Evolutionary conservation across 2,888 invertebrate species (phyloP), one percentile per base, ranked within the genome.

Genomic region (Agelastica alni): DNA sequence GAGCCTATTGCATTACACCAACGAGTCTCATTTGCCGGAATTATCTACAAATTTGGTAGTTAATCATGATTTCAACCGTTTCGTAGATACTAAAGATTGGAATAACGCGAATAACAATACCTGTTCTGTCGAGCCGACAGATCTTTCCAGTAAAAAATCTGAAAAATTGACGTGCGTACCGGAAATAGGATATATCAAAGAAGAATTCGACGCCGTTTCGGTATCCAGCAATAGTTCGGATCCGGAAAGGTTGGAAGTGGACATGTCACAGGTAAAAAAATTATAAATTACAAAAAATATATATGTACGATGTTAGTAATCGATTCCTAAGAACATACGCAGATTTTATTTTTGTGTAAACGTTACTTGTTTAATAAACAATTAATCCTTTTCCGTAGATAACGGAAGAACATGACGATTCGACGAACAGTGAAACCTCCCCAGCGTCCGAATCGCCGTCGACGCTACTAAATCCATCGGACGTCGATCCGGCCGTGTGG

Each of bases 181-280:
- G 12, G 76, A 76, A 64, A 69, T 74, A 53, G 77, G 74, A 36
- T 72, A 70, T 56, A 75, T 77, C 46, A 75, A 75, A 37, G 74
- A 75, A 49, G 75, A 75, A 57, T 62, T 66, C 34, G 68, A 70
- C 58, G 48, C 57, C 7, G 51, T 68, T 20, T 75, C 75, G 1
- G 72, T 83, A 60, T 86, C 83, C 72, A 87, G 87, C 72, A 85
- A 85, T 70, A 85, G 85, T 62, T 88, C 89, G 0, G 89, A 90
- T 77, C 87, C 87, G 1, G 88, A 87, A 64, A 79, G 88, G 66
- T 76, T 89, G 65, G 88, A 88, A 69, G 88, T 88, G 75, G 88
- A 88, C 73, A 85, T 85, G 73, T 78, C 79, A 26, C 78, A 78
- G 68, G 78, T 76, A 69, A 60, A 56, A 32, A 6, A 10, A 13